Evolutionary conservation across 2,888 invertebrate species (phyloP).

Genomic region (Flabesymbios commensalis): DNA sequence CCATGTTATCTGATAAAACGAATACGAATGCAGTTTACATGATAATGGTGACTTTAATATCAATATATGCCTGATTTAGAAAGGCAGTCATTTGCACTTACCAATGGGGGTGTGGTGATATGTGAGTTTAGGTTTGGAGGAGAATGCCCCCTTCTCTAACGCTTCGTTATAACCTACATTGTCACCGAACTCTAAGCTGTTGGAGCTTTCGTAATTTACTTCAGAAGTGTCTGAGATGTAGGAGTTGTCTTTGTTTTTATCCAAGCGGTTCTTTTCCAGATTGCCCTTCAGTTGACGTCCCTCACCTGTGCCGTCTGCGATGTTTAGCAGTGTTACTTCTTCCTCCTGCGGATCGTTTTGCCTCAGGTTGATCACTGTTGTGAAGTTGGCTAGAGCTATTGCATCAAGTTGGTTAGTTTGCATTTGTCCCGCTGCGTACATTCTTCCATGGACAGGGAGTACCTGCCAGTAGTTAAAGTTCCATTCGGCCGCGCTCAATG

Average conservation of each 20-base stretch:
- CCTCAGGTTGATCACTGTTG: conserved; percentile 44
- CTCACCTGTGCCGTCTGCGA: conserved; percentile 38
- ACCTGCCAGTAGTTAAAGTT: conserved; percentile 44
- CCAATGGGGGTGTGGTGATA: too few relatives aligned
- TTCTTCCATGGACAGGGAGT: conserved; percentile 45
- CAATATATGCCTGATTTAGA: too few relatives aligned
- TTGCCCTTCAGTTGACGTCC: conserved; percentile 38
- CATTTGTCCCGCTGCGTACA: conserved; percentile 50
- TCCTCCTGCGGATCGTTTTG: conserved; percentile 44
- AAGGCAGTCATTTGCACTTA: too few relatives aligned
- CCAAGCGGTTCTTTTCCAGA: conserved; percentile 20
- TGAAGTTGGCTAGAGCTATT: conserved; percentile 43
- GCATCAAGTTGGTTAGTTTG: conserved; percentile 39
- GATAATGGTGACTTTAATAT: too few relatives aligned
- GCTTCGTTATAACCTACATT: conserved; percentile 48
- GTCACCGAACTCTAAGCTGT: conserved; percentile 50
- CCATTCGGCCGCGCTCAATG: too few relatives aligned
- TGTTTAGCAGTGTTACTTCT: conserved; percentile 45
- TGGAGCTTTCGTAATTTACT: conserved; percentile 44
- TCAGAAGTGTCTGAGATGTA: conserved; percentile 38
- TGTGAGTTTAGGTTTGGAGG: too few relatives aligned
- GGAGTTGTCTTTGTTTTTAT: conserved; percentile 28
- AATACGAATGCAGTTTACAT: too few relatives aligned
- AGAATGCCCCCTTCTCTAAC: too few relatives aligned
- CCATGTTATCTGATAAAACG: too few relatives aligned